Evolutionary conservation across 2,888 invertebrate species (phyloP), one percentile per base, ranked within the genome.

Genomic region (Oconnorella tubifera): DNA sequence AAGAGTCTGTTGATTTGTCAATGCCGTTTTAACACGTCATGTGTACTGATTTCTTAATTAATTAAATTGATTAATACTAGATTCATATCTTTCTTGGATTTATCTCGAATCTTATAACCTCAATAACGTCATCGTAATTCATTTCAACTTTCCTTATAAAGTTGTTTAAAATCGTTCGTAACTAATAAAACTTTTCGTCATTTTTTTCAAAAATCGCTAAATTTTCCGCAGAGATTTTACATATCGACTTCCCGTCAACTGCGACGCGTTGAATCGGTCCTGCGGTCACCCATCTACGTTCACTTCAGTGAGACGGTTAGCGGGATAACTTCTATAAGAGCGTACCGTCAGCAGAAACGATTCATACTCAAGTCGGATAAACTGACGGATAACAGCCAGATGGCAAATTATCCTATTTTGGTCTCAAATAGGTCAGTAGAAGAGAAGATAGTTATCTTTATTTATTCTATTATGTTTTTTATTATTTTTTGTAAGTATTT

Each of bases 301-400:
- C 70, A 70, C 62, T 70, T 70, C 57, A 59, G 67, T n/a, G 70
- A 68, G 59, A 63, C 68, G 1, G 23, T 70, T 25, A 33, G 51
- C 19, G 70, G 70, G 4, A 56, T 57, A 25, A 63, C 50, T 25
- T 66, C 65, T 1, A 67, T 70, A 25, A 31, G 70, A 31, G 68
- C 70, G 33, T 70, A 69, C 59, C 14, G 57, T 3, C 31, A 60
- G 19, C 67, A 75, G 60, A 63, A 72, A 6, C 68, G 74, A 40
- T 80, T 79, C 64, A 73, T 75, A 19, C 31, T 68, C 3, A 23
- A n/a, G 19, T 56, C 76, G 2, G 70, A 73, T 14, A 59, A 70
- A 19, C 73, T 73, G 56, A 76, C 79, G n/a, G 79, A 80, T 64
- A 87, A 29, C 27, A 69, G 65, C 50, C 69, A 68, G 29, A 68